Conservation (phyloP, 2,797 vertebrate genomes). For the Myiothlypis coronata region DNA sequence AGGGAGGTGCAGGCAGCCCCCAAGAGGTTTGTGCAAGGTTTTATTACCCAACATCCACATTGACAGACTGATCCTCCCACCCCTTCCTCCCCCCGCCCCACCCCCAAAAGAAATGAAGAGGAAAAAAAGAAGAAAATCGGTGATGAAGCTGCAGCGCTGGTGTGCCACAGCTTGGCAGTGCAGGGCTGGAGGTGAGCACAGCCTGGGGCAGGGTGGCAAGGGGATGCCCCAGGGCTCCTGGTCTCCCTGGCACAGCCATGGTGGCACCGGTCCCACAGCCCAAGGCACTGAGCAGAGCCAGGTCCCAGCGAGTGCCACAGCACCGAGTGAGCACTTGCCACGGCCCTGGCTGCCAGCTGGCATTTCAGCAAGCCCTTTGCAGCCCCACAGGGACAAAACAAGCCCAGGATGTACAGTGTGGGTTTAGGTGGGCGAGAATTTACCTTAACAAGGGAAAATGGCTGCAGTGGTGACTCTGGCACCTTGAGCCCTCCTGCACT, state of each 20-base stretch:
- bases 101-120: slow-evolving; percentile 6
- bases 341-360: not conserved
- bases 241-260: not conserved
- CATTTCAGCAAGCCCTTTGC: not conserved
- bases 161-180: not conserved
- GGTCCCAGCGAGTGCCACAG: rapidly evolving
- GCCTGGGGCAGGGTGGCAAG: not conserved
- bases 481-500: not conserved
- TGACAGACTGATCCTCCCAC: slow-evolving; percentile 43
- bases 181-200: not conserved
- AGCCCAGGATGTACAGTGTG: not conserved
- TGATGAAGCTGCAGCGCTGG: not conserved
- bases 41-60: slow-evolving; percentile 71
- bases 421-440: not conserved
- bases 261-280: not conserved
- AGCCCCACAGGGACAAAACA: not conserved
- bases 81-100: not conserved
- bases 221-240: not conserved
- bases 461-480: not conserved
- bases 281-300: not conserved
- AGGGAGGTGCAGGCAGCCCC: slow-evolving; percentile 3
- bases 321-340: not conserved
- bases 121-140: not conserved
- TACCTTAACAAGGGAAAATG: not conserved
- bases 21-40: slow-evolving; percentile 35